Evolutionary conservation across 2,797 vertebrate genomes (phyloP).

Genomic region (Poecilia picta): DNA sequence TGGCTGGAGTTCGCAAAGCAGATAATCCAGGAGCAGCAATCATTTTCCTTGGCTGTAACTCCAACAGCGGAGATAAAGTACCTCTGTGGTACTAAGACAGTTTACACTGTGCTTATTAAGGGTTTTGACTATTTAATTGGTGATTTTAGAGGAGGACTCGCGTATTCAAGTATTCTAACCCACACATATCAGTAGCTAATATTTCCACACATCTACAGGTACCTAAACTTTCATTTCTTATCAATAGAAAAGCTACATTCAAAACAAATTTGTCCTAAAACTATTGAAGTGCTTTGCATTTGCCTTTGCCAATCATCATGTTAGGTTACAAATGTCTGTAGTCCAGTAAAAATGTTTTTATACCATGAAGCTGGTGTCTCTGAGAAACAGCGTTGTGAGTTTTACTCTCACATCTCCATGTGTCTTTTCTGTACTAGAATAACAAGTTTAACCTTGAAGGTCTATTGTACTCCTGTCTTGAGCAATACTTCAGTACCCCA

Average conservation of each 20-base stretch:
- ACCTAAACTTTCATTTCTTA: neutral
- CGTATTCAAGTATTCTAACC: neutral
- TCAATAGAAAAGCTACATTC: neutral
- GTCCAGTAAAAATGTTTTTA: slow-evolving; percentile 13
- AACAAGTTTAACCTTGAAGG: slow-evolving; percentile 52
- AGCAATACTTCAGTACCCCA: slow-evolving; percentile 23
- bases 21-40: neutral
- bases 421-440: slow-evolving; percentile 19
- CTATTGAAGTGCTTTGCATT: neutral
- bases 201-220: neutral
- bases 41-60: too few relatives aligned
- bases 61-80: neutral
- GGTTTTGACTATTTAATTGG: too few relatives aligned
- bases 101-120: too few relatives aligned
- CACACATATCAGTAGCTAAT: neutral
- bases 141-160: too few relatives aligned
- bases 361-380: slow-evolving; percentile 24
- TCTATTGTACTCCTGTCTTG: slow-evolving; percentile 17
- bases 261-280: neutral
- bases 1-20: neutral
- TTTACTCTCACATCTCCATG: slow-evolving; percentile 52
- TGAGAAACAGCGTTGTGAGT: slow-evolving; percentile 32
- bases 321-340: slow-evolving; percentile 11
- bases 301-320: neutral
- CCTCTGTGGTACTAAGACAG: neutral